Conservation (phyloP, 2,797 vertebrate genomes). For the Eulemur rubriventer region DNA sequence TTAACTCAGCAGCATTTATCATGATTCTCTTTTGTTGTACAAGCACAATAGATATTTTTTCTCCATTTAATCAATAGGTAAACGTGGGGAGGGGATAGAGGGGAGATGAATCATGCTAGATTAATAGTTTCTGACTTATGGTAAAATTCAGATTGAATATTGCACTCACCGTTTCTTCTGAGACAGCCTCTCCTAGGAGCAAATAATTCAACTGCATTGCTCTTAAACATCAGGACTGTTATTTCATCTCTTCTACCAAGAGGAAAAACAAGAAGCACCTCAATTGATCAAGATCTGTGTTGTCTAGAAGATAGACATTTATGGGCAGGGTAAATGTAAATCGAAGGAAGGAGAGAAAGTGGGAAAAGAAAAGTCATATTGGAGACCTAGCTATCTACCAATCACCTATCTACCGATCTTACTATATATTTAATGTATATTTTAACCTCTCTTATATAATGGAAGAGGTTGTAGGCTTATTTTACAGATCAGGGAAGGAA, state of each 20-base stretch:
- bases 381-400: not conserved
- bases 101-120: slow-evolving; percentile 2
- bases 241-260: not conserved
- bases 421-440: not conserved
- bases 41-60: not conserved
- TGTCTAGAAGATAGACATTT: not conserved
- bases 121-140: slow-evolving; percentile 44
- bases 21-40: slow-evolving; percentile 3
- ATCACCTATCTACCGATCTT: not conserved
- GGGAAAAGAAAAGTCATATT: not conserved
- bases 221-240: not conserved
- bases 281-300: not conserved
- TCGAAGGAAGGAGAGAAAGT: too few relatives aligned
- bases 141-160: slow-evolving; percentile 57
- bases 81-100: not conserved
- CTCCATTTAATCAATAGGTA: slow-evolving; percentile 58
- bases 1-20: slow-evolving; percentile 53
- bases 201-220: slow-evolving; percentile 7
- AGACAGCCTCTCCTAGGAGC: not conserved
- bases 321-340: not conserved
- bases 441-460: not conserved
- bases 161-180: not conserved
- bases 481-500: not conserved
- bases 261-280: not conserved
- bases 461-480: not conserved